A percentile compares a stretch with the other conserved stretches of the same genome.
Conservation (phyloP, 2,113 vertebrate species). For the Channa argus region DNA sequence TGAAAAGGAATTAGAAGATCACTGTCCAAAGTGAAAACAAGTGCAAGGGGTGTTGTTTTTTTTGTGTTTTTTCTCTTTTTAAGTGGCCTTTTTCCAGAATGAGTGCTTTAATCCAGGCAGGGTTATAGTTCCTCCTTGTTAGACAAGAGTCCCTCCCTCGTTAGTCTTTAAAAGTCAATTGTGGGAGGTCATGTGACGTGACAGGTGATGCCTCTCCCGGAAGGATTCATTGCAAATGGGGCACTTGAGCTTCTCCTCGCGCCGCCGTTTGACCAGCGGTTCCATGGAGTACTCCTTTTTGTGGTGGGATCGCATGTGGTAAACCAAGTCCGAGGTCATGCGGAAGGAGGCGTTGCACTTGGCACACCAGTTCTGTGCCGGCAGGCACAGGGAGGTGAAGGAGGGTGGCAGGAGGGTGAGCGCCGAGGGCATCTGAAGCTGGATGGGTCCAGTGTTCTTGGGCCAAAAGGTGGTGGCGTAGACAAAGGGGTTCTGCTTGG, state of each 20-base stretch:
- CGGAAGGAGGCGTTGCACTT: constrained; percentile 99
- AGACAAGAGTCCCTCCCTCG: constrained; percentile 18
- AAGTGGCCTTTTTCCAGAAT: constrained; percentile 32
- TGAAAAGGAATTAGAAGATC: constrained; percentile 55
- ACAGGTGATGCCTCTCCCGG: constrained; percentile 96
- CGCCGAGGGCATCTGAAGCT: constrained; percentile 93
- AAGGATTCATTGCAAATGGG: constrained; percentile 99
- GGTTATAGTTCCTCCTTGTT: not conserved
- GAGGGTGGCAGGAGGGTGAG: constrained; percentile 95
- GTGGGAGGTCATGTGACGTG: constrained; percentile 98
- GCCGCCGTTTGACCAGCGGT: constrained; percentile 92
- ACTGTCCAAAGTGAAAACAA: constrained; percentile 90
- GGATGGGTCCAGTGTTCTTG: constrained; percentile 90
- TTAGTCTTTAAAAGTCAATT: constrained; percentile 82
- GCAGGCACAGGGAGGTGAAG: constrained; percentile 96
- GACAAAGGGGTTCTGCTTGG: constrained; percentile 94
- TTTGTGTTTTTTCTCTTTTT: constrained; percentile 12
- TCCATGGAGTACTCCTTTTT: constrained; percentile 97
- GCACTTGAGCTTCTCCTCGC: constrained; percentile 98
- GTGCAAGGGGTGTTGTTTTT: constrained; percentile 81
- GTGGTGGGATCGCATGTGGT: constrained; percentile 99
- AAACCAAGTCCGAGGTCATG: constrained; percentile 98
- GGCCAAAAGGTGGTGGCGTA: constrained; percentile 96
- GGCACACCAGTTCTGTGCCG: constrained; percentile 98
- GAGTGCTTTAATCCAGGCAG: constrained; percentile 48